Evolutionary conservation across 53 echinoderm and acorn worm genomes (phyloP), one percentile per base, ranked within the genome.

Genomic region (Hippasteria phrygiana): DNA sequence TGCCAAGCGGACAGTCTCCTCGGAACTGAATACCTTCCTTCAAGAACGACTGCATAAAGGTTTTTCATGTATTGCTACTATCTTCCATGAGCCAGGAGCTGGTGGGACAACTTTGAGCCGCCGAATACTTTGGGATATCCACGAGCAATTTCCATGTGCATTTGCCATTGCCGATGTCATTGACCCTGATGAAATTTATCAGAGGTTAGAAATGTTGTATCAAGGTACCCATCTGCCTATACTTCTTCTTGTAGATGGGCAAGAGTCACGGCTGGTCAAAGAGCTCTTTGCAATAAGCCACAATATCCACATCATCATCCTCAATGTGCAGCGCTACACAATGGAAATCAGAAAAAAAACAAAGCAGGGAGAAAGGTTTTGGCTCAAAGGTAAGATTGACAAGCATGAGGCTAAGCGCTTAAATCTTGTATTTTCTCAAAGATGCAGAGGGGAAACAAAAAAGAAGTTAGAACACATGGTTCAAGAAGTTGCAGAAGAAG

Each of bases 81-180:
- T 91, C 40, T 91, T 28, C 24, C 91, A 91, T 62, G 78, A 73
- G n/a, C 91, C 91, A 36, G 87, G 87, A 48, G 74, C 77, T 11
- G 91, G 91, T 0, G 91, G 91, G 22, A 87, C 91, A 41, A 87
- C 91, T 38, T 75, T 91, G 48, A 45, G 69, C 24, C 86, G 83
- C 20, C 62, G 91, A 67, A 43, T 78, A 14, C 73, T 91, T 5
- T 91, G 91, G 91, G 87, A 91, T 69, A 38, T 74, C 27, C 91
- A 87, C 32, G 14, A 70, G 0, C 18, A 41, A 16, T 78, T 64
- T n/a, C 77, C 85, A 10, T 87, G 91, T 87, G 87, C 54, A 33
- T 70, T 33, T 71, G 28, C 79, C 1, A 48, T 50, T 31, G 33
- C 70, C 24, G 75, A 71, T 38, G 78, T 40, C 40, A 43, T 69